Conservation (phyloP, 2,797 vertebrate genomes). For the Spea hammondii region DNA sequence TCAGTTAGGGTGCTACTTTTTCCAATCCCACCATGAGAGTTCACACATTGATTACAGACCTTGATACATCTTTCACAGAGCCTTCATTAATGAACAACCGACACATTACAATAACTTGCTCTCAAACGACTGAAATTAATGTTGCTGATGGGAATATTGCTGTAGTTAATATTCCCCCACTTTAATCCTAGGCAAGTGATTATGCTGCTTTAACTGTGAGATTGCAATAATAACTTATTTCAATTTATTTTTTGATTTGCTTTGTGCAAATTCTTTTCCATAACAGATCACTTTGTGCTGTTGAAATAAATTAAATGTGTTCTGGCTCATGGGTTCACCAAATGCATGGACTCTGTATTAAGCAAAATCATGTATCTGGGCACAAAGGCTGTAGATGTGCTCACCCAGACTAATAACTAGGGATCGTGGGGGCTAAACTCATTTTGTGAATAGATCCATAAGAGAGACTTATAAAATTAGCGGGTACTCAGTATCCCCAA, state of each 20-base stretch:
- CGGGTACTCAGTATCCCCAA: too few relatives aligned
- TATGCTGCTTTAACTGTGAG: background rate
- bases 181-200: background rate
- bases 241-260: background rate
- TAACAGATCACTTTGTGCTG: background rate
- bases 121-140: background rate
- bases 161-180: background rate
- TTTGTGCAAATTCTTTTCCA: constrained; percentile 4
- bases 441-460: too few relatives aligned
- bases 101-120: background rate
- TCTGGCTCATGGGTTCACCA: background rate
- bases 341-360: background rate
- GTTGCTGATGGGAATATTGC: background rate
- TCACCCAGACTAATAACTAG: too few relatives aligned
- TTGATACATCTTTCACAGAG: background rate
- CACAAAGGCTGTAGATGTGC: too few relatives aligned
- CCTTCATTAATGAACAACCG: background rate
- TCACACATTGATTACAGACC: background rate
- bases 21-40: background rate
- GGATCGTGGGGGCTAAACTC: too few relatives aligned
- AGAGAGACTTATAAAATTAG: too few relatives aligned
- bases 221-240: constrained; percentile 16
- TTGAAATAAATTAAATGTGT: constrained; percentile 20
- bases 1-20: background rate
- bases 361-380: too few relatives aligned